A percentile compares a stretch with the other conserved stretches of the same genome.
phyloP scores from a whole-genome alignment of 1,140 invertebrate genomes.

The Drosophila sp. region DNA sequence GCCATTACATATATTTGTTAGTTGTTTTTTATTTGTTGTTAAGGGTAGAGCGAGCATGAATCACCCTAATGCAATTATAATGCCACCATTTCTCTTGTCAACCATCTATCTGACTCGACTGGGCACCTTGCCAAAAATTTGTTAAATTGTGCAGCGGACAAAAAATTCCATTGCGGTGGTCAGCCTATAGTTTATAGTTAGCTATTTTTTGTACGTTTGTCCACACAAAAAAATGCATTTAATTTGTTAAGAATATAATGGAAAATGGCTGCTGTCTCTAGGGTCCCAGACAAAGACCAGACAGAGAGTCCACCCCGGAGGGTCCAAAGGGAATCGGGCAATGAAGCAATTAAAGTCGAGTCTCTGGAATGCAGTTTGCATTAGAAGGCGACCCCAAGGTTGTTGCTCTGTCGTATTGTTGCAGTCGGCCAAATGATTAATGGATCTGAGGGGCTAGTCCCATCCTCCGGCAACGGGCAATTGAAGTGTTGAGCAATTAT shows the following conservation, averaged over 20 bases:
- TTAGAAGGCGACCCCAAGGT: conserved; percentile 48
- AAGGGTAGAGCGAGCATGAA: not conserved
- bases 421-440: conserved; percentile 65
- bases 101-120: conserved; percentile 15
- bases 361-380: conserved; percentile 51
- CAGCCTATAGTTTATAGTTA: conserved; percentile 13
- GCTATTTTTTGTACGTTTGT: not conserved
- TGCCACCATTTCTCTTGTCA: conserved; percentile 21
- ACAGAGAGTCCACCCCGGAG: not conserved
- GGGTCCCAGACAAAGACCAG: conserved; percentile 15
- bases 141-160: conserved; percentile 15
- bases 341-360: conserved; percentile 52
- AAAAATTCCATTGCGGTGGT: conserved; percentile 15
- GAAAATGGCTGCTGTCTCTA: conserved; percentile 36
- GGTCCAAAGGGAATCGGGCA: not conserved
- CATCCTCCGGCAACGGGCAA: conserved; percentile 2
- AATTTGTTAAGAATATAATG: conserved; percentile 47
- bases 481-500: conserved; percentile 76
- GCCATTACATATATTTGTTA: not conserved
- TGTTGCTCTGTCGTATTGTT: conserved; percentile 45
- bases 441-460: conserved; percentile 39
- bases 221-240: conserved; percentile 51
- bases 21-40: not conserved
- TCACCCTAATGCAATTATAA: conserved; percentile 25
- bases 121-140: conserved; percentile 23